phyloP scores from a whole-genome alignment of 53 echinoderm and acorn worm genomes.

The Echinarachnius parma region DNA sequence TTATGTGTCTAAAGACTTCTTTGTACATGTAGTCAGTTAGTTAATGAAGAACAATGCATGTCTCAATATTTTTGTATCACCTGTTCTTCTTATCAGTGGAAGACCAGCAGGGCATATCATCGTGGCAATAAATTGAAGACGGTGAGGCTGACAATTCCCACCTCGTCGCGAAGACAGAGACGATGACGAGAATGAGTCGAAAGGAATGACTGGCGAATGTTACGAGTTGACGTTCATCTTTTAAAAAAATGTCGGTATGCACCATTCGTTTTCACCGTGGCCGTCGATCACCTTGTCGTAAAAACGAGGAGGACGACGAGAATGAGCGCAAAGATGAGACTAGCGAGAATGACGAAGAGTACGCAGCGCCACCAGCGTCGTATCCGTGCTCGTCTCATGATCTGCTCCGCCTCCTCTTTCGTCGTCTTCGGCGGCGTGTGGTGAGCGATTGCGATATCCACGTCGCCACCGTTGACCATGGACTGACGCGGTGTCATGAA shows the following conservation, averaged over 20 bases:
- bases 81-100: no score
- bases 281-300: conserved; percentile 2
- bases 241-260: not conserved
- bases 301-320: conserved; percentile 30
- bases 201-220: no score
- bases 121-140: no score
- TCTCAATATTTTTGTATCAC: no score
- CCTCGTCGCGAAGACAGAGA: no score
- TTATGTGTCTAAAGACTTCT: no score
- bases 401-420: conserved; percentile 16
- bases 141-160: no score
- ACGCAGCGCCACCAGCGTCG: conserved; percentile 39
- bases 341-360: conserved; percentile 11
- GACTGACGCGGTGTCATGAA: conserved; percentile 32
- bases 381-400: conserved; percentile 22
- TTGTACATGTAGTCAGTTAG: no score
- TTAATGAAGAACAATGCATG: no score
- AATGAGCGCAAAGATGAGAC: conserved; percentile 35
- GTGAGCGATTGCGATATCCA: not conserved
- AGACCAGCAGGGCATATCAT: no score
- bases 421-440: not conserved
- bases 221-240: not conserved
- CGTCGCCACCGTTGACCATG: not conserved
- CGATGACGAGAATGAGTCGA: no score
- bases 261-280: not conserved